These are phyloP conservation scores for Asobara japonica DNA, from an alignment of 1,140 invertebrate genomes.

Conservation along the genomic window DNA sequence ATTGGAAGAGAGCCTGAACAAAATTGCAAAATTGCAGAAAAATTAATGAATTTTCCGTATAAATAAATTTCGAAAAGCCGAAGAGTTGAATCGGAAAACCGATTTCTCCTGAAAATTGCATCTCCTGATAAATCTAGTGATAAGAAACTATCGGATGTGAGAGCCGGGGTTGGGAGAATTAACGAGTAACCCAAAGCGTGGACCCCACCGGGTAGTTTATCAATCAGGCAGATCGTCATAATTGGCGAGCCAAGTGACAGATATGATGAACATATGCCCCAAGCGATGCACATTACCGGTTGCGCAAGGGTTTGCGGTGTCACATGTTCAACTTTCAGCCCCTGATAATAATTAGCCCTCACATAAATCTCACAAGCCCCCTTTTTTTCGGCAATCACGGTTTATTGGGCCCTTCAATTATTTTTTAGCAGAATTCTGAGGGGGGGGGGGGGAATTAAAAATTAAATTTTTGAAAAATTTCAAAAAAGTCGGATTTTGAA, in stretches of 20 bases:
- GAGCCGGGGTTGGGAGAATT: slow-evolving; percentile 13
- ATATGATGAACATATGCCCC: slow-evolving; percentile 17
- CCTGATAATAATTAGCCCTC: slow-evolving; percentile 52
- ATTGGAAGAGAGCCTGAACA: not conserved
- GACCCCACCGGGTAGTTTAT: slow-evolving; percentile 35
- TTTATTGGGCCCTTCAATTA: not conserved
- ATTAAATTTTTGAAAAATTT: too few relatives aligned
- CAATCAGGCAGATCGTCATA: slow-evolving; percentile 52
- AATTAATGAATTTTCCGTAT: too few relatives aligned
- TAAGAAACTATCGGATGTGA: slow-evolving; percentile 12
- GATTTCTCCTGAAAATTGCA: not conserved
- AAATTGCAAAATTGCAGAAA: too few relatives aligned
- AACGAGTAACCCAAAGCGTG: slow-evolving; percentile 41
- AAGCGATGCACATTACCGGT: not conserved
- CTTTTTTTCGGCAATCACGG: not conserved
- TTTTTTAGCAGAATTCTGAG: slow-evolving; percentile 17
- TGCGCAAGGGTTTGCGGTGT: slow-evolving; percentile 45
- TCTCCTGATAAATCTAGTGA: slow-evolving; percentile 8
- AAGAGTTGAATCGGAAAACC: too few relatives aligned
- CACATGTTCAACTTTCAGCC: slow-evolving; percentile 31
- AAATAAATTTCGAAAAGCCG: too few relatives aligned
- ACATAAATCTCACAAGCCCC: slow-evolving; percentile 50
- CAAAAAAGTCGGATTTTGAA: not conserved
- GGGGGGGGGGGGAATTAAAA: too few relatives aligned
- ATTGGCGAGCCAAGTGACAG: slow-evolving; percentile 45